These are phyloP conservation scores for Pseudococcus jackbeardsleyi DNA, from an alignment of 2,888 invertebrate species.

Conservation along the genomic window DNA sequence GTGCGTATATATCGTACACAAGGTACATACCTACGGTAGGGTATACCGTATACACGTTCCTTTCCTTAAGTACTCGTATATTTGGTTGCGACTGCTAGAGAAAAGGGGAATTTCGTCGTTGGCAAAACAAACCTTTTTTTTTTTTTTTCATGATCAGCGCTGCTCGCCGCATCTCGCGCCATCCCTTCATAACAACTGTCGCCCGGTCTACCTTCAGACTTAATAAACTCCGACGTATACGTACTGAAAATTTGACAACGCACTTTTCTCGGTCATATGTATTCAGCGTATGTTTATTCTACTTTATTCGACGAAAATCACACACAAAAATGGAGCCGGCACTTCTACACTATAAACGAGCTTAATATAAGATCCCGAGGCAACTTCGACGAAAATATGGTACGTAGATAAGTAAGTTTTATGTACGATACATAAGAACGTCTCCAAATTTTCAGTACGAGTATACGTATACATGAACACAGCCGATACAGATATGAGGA, in stretches of 20 bases:
- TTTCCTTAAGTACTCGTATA: neutral
- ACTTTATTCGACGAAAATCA: slow-evolving; percentile 25
- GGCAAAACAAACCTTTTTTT: neutral
- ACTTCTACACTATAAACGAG: neutral
- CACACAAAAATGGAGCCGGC: neutral
- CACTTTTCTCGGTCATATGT: slow-evolving; percentile 21
- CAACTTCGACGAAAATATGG: neutral
- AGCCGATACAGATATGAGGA: no score
- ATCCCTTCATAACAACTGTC: neutral
- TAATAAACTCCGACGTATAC: slow-evolving; percentile 2
- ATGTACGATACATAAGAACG: no score
- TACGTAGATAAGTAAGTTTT: neutral
- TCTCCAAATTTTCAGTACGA: no score
- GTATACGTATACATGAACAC: no score
- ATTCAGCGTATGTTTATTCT: slow-evolving; percentile 24
- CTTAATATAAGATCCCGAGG: neutral
- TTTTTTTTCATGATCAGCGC: neutral
- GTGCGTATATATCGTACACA: neutral
- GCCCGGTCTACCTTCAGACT: neutral
- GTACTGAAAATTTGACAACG: slow-evolving; percentile 20
- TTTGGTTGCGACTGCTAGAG: neutral
- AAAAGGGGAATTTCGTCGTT: neutral
- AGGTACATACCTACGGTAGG: no score
- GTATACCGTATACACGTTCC: neutral
- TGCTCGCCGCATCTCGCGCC: neutral